These are phyloP conservation scores for Octopus bimaculoides DNA, from an alignment of 1,140 invertebrate genomes.

Conservation along the genomic window DNA sequence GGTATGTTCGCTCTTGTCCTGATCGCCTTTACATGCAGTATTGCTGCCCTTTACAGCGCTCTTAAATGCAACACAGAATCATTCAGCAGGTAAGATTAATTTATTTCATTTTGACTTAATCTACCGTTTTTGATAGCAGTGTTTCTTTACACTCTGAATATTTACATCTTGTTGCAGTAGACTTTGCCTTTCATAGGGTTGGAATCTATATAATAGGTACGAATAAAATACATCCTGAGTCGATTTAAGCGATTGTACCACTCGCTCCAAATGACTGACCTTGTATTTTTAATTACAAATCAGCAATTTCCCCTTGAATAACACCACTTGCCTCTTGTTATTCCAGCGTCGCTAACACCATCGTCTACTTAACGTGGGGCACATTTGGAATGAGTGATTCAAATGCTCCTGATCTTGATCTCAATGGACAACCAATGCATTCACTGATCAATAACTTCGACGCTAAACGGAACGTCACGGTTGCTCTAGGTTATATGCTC, in stretches of 20 bases:
- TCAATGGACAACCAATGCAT: conserved; percentile 20
- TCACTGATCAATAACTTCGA: conserved; percentile 35
- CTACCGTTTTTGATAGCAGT: no score
- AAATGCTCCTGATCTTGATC: conserved; percentile 24
- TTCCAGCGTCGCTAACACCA: no score
- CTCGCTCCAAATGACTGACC: no score
- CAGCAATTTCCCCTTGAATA: no score
- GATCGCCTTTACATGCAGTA: conserved; percentile 39
- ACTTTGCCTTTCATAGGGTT: neutral
- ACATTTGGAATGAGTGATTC: conserved; percentile 36
- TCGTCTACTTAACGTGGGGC: conserved; percentile 30
- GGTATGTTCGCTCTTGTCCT: conserved; percentile 40
- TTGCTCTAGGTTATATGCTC: conserved; percentile 59
- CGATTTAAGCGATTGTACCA: no score
- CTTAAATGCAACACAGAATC: conserved; percentile 30
- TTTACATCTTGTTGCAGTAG: no score
- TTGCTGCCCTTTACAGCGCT: conserved; percentile 36
- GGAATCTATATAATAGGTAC: no score
- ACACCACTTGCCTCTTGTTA: no score
- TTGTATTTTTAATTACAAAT: no score
- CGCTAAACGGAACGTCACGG: conserved; percentile 14
- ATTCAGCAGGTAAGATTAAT: conserved; percentile 28
- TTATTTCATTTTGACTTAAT: no score
- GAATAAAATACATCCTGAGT: no score
- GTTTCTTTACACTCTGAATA: no score